Evolutionary conservation across 2,888 invertebrate species (phyloP).

Genomic region (Brassicogethes aeneus): DNA sequence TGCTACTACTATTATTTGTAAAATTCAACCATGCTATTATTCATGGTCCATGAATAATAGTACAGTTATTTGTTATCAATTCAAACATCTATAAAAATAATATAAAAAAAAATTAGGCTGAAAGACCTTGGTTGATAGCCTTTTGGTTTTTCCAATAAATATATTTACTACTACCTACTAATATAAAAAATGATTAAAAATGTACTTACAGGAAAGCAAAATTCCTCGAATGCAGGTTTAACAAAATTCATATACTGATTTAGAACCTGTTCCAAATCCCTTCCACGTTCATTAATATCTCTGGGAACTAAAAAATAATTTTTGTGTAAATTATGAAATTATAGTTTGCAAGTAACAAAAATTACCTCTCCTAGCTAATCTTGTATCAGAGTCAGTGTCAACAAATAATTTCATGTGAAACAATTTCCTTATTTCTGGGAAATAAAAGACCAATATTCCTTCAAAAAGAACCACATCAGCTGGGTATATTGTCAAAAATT

Average conservation of each 20-base stretch:
- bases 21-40: constrained; percentile 21
- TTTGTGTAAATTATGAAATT: neutral
- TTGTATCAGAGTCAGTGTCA: constrained; percentile 96
- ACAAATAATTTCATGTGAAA: constrained; percentile 99
- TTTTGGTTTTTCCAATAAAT: too few relatives aligned
- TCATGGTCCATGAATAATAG: neutral
- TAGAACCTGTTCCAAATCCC: constrained; percentile 89
- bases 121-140: too few relatives aligned
- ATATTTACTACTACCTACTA: too few relatives aligned
- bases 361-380: constrained; percentile 88
- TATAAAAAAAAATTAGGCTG: constrained; percentile 2
- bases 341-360: constrained; percentile 2
- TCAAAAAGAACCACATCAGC: constrained; percentile 97
- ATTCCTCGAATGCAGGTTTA: constrained; percentile 99
- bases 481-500: constrained; percentile 76
- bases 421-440: constrained; percentile 84
- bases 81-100: constrained; percentile 1
- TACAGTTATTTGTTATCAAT: neutral
- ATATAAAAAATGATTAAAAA: neutral
- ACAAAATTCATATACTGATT: constrained; percentile 97
- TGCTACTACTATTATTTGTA: too few relatives aligned
- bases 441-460: constrained; percentile 97
- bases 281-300: constrained; percentile 89
- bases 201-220: constrained; percentile 83
- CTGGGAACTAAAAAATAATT: constrained; percentile 65